These are phyloP conservation scores for Danaus plexippus DNA, from an alignment of 1,140 invertebrate species.

Conservation along the genomic window DNA sequence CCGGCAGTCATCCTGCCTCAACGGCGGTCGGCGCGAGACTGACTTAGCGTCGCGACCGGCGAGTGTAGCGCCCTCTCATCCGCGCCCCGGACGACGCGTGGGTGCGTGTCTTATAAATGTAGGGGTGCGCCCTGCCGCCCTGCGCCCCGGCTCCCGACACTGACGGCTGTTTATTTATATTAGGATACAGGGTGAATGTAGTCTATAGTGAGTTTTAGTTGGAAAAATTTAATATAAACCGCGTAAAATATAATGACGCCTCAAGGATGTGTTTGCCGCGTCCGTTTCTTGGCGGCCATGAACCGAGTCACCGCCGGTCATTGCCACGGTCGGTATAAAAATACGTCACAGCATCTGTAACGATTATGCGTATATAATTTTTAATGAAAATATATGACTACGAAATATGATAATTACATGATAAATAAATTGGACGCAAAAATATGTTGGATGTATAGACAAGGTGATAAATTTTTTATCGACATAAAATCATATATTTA, in stretches of 20 bases:
- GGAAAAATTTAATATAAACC: conserved; percentile 24
- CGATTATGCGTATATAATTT: conserved; percentile 23
- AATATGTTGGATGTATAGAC: neutral
- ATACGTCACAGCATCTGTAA: conserved; percentile 58
- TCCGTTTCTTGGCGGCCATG: conserved; percentile 58
- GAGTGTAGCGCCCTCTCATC: conserved; percentile 50
- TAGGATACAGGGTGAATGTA: conserved; percentile 44
- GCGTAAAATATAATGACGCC: conserved; percentile 20
- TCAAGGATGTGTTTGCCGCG: conserved; percentile 26
- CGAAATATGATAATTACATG: conserved; percentile 12
- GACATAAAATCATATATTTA: too few species aligned
- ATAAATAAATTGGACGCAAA: conserved; percentile 7
- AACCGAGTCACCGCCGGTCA: conserved; percentile 59
- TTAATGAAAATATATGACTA: conserved; percentile 12
- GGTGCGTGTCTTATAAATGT: conserved; percentile 42
- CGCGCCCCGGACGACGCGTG: conserved; percentile 32
- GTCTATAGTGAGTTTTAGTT: conserved; percentile 32
- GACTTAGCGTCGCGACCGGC: conserved; percentile 16
- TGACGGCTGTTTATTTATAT: conserved; percentile 58
- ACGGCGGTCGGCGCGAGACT: conserved; percentile 60
- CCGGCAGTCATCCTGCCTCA: conserved; percentile 33
- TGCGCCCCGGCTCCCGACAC: conserved; percentile 30
- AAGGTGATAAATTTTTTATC: too few species aligned
- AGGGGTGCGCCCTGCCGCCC: conserved; percentile 44
- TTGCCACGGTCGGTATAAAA: conserved; percentile 67